Evolutionary conservation across 1,140 invertebrate genomes (phyloP).

Genomic region (Cydia pomonella): DNA sequence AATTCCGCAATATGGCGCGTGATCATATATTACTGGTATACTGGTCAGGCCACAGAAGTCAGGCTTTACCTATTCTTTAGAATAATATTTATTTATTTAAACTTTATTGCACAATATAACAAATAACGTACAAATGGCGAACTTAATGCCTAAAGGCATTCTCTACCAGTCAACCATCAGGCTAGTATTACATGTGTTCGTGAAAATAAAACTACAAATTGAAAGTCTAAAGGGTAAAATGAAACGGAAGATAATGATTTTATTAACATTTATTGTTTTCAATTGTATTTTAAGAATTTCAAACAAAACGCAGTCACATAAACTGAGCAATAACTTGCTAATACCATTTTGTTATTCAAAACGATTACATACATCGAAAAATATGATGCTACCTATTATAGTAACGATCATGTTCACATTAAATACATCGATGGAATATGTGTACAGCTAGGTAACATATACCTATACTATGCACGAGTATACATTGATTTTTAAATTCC

Average conservation of each 20-base stretch:
- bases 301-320: constrained; percentile 58
- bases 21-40: no score
- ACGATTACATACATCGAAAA: constrained; percentile 64
- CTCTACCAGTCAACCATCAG: no score
- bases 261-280: constrained; percentile 80
- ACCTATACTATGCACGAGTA: constrained; percentile 35
- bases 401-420: constrained; percentile 48
- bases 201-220: background rate
- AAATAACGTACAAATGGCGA: no score
- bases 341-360: constrained; percentile 54
- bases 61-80: no score
- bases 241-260: constrained; percentile 61
- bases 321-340: constrained; percentile 73
- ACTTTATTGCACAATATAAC: no score
- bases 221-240: background rate
- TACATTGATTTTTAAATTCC: constrained; percentile 26
- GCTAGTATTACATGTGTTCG: no score
- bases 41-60: no score
- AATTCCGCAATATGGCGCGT: no score
- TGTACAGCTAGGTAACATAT: constrained; percentile 39
- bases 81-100: no score
- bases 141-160: no score
- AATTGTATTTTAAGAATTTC: constrained; percentile 62
- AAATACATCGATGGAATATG: constrained; percentile 56
- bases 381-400: constrained; percentile 55